Conservation (phyloP, 1,140 invertebrate species). For the Epicauta chinensis region DNA sequence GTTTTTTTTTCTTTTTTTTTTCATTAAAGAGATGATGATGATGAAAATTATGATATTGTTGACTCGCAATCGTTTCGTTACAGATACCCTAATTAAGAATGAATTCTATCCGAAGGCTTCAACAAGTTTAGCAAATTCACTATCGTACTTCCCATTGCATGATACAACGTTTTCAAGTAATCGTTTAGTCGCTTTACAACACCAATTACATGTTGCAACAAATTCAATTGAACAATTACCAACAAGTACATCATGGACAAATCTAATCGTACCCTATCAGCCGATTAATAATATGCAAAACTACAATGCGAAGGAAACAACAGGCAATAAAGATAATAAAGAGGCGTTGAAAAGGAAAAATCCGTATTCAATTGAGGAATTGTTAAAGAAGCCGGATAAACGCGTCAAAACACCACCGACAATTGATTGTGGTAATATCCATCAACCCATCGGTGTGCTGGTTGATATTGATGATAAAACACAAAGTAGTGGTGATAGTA, state of each 20-base stretch:
- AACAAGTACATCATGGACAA: conserved; percentile 47
- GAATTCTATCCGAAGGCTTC: too few relatives aligned
- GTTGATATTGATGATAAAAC: conserved; percentile 17
- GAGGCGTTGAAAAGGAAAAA: conserved; percentile 59
- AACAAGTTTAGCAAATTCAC: too few relatives aligned
- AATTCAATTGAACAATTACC: conserved; percentile 25
- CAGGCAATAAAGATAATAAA: conserved; percentile 19
- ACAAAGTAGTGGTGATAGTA: conserved; percentile 6
- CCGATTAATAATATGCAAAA: conserved; percentile 10
- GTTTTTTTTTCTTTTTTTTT: too few relatives aligned
- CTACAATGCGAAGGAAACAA: not conserved
- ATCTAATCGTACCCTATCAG: conserved; percentile 48
- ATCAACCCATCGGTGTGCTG: conserved; percentile 36
- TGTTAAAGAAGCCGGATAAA: conserved; percentile 71
- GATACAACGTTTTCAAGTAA: conserved; percentile 33
- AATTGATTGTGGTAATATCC: conserved; percentile 23
- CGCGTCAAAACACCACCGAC: conserved; percentile 27
- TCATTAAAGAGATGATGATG: too few relatives aligned
- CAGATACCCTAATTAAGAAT: too few relatives aligned
- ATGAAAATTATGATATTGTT: too few relatives aligned
- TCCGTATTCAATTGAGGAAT: conserved; percentile 79
- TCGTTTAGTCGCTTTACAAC: conserved; percentile 53
- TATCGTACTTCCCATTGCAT: not conserved
- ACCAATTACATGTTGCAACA: conserved; percentile 44
- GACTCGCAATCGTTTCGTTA: too few relatives aligned